phyloP scores from a whole-genome alignment of 2,797 vertebrate species.

The Halcyon badia region DNA sequence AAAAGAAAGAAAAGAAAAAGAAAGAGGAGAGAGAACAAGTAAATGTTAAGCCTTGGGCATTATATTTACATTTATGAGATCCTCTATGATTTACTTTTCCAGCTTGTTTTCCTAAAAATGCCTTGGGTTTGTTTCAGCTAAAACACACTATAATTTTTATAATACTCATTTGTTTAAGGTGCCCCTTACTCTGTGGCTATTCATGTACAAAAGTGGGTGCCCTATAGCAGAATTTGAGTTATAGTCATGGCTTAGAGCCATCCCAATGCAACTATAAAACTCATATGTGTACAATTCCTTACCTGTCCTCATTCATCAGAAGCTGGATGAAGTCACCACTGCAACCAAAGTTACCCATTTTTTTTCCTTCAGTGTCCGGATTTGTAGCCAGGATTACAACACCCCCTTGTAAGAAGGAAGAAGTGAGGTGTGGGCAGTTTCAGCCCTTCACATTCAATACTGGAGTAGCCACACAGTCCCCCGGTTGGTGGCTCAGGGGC shows the following conservation, averaged over 20 bases:
- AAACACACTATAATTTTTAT: slow-evolving; percentile 13
- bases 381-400: not conserved
- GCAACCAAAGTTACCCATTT: not conserved
- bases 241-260: not conserved
- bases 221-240: not conserved
- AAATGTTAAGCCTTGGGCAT: slow-evolving; percentile 35
- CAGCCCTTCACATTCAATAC: not conserved
- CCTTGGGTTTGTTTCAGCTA: slow-evolving; percentile 37
- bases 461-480: accelerated
- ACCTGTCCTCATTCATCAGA: not conserved
- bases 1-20: not conserved
- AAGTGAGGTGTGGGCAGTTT: not conserved
- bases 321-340: not conserved
- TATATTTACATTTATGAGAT: slow-evolving; percentile 61
- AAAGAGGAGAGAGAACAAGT: slow-evolving; percentile 15
- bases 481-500: not conserved
- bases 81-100: slow-evolving; percentile 47
- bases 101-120: slow-evolving; percentile 58
- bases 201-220: not conserved
- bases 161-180: slow-evolving; percentile 28
- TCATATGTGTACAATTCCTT: not conserved
- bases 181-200: not conserved
- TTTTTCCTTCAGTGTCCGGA: not conserved
- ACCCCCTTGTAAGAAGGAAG: not conserved
- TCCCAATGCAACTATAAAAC: not conserved